Conservation (phyloP, 2,888 invertebrate species). For the Zonitis immaculata region DNA sequence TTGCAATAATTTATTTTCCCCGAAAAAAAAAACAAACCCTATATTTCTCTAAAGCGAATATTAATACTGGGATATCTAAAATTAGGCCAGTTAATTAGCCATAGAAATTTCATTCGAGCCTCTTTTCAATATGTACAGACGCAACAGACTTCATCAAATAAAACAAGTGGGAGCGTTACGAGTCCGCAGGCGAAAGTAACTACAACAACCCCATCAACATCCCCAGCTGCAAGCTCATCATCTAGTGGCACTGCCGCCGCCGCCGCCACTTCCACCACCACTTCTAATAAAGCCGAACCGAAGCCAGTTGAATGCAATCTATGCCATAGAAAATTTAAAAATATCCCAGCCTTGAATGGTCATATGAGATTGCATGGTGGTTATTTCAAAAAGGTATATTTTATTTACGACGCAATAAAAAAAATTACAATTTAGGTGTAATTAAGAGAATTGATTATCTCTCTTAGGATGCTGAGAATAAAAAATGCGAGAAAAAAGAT, state of each 20-base stretch:
- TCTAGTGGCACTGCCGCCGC: constrained; percentile 42
- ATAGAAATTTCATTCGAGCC: constrained; percentile 22
- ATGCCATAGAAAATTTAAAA: constrained; percentile 94
- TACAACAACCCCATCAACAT: constrained; percentile 41
- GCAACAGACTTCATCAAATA: constrained; percentile 37
- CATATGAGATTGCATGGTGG: constrained; percentile 98
- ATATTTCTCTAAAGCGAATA: too few species aligned
- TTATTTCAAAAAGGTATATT: constrained; percentile 83
- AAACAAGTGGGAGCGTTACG: constrained; percentile 33
- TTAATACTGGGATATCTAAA: constrained; percentile 8
- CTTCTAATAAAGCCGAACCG: constrained; percentile 55
- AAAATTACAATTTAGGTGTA: neutral
- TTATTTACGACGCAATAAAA: neutral
- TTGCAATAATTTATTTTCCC: neutral
- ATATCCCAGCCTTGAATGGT: constrained; percentile 95
- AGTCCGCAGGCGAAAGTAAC: constrained; percentile 44
- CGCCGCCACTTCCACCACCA: constrained; percentile 37
- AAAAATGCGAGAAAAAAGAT: constrained; percentile 82
- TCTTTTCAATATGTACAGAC: constrained; percentile 31
- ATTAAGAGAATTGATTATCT: neutral
- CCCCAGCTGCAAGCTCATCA: constrained; percentile 35
- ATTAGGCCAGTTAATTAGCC: constrained; percentile 17
- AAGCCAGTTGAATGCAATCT: constrained; percentile 93
- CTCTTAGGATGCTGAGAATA: constrained; percentile 72
- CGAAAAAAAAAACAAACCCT: too few species aligned